Evolutionary conservation across 2,113 vertebrate species (phyloP), one percentile per base, ranked within the genome.

Genomic region (Piaya cayana): DNA sequence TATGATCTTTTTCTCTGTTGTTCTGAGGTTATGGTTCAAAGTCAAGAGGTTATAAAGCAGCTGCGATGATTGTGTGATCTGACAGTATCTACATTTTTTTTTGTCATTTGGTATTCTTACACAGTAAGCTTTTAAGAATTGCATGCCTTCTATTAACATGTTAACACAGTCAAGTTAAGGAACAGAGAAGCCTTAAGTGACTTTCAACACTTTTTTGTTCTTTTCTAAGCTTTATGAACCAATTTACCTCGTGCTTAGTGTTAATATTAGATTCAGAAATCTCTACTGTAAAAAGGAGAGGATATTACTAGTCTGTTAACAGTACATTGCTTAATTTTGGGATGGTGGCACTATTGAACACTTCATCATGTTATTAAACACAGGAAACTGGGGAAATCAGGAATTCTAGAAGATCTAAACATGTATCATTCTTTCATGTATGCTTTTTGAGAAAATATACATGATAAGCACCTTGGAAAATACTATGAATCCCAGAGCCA

Each of bases 1-100:
- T 70, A 32, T 39, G n/a, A 15, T 62, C 52, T 63, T 60, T 82
- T 71, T 18, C 59, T 84, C 56, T 50, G 17, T 81, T 90, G 70
- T 84, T 90, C 80, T 77, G 53, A 93, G 65, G 62, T 87, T 77
- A 52, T n/a, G 11, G 25, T 91, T 97, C 90, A 94, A 86, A 93
- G 86, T 30, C 36, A 86, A 75, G 76, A 79, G 52, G 67, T 34
- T 74, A 36, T 68, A 45, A 82, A 81, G 45, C 69, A 89, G 15
- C 82, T 91, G 82, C 32, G 47, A 13, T 36, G 32, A 45, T 82
- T 82, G 22, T 36, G 50, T 59, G n/a, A 43, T 62, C 65, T 79
- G 70, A 79, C 69, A 82, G 45, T 27, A 89, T 68, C 80, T 65
- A 12, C 23, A 15, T 13, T 63, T 82, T 82, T 89, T 81, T 90